phyloP scores from a whole-genome alignment of 2,888 invertebrate species.

The Ditula angustiorana region DNA sequence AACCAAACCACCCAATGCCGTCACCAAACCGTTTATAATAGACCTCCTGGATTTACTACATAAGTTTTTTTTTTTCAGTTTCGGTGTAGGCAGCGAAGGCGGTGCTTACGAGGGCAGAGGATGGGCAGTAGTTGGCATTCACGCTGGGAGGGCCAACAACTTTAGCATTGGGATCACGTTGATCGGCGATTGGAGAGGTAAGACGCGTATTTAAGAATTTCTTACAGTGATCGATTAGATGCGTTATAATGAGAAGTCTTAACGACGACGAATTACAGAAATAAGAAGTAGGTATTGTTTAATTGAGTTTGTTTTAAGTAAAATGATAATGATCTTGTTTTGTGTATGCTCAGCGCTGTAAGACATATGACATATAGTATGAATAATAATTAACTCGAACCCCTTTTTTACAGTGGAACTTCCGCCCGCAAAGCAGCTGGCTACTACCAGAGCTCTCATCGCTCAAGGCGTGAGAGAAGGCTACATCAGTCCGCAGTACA shows the following conservation, averaged over 20 bases:
- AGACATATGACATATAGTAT: conserved; percentile 1
- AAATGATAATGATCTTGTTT: too few species aligned
- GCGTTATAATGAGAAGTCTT: too few species aligned
- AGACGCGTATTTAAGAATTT: too few species aligned
- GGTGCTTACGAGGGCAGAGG: conserved; percentile 89
- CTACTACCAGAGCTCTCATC: conserved; percentile 85
- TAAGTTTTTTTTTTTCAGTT: conserved; percentile 78
- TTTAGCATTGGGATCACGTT: conserved; percentile 89
- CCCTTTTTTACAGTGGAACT: conserved; percentile 73
- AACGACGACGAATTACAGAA: too few species aligned
- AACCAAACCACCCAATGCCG: too few species aligned
- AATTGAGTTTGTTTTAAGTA: too few species aligned
- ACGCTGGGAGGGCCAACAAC: conserved; percentile 87
- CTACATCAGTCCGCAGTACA: conserved; percentile 84
- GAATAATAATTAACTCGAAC: not conserved
- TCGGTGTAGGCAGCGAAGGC: conserved; percentile 90
- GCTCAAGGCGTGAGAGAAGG: conserved; percentile 83
- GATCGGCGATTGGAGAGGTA: conserved; percentile 90
- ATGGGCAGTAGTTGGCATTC: conserved; percentile 89
- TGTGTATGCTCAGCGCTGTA: too few species aligned
- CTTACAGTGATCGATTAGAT: too few species aligned
- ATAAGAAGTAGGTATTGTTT: too few species aligned
- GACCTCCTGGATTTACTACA: too few species aligned
- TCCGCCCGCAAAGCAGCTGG: conserved; percentile 85
- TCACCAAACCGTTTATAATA: too few species aligned